Base-by-base conservation (phyloP, 2,113 vertebrate genomes). In the Sylvicapra grimmia region DNA sequence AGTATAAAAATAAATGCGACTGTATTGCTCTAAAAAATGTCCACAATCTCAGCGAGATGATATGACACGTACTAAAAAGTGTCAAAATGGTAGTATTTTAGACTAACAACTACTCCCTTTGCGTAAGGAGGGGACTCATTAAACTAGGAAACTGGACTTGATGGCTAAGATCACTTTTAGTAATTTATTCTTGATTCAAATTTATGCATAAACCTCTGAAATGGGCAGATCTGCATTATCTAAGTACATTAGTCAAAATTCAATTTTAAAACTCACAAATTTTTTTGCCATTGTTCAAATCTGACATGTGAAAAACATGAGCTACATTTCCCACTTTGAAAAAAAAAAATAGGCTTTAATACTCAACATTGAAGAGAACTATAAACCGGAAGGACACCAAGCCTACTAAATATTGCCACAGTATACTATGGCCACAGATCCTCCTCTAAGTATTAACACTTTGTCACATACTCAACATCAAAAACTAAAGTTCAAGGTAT, bases 101-200 rank as follows among this genome's bases (percentile, higher is more conserved):
- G 94, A 94, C 65, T 89, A 93, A 90, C 27, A 31, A 94, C 27
- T 92, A 63, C 31, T 63, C 40, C 59, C 54, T 94, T 65, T 96
- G 36, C 59, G 2, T 83, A 93, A 86, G 56, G 23, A 79, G 27
- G 36, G 49, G 15, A 7, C 40, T 96, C 82, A 84, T 83, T 87
- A 77, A 94, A 93, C 54, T 90, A 87, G 56, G 25, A 93, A 95
- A 58, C 12, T 84, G 61, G 29, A 91, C 58, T 92, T 93, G 36
- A 95, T 58, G 40, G 53, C 79, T 80, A 89, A 90, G 63, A 89
- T 80, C 88, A 94, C 40, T 85, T 95, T 89, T n/a, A 77, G 58
- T 92, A 86, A 91, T 75, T 94, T 95, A 97, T 82, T 97, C 54
- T 68, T 85, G 19, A 94, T 40, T 56, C 44, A 89, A 72, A 68